These are phyloP conservation scores for Pontoporia blainvillei DNA, from an alignment of 2,113 vertebrate species.

Conservation along the genomic window DNA sequence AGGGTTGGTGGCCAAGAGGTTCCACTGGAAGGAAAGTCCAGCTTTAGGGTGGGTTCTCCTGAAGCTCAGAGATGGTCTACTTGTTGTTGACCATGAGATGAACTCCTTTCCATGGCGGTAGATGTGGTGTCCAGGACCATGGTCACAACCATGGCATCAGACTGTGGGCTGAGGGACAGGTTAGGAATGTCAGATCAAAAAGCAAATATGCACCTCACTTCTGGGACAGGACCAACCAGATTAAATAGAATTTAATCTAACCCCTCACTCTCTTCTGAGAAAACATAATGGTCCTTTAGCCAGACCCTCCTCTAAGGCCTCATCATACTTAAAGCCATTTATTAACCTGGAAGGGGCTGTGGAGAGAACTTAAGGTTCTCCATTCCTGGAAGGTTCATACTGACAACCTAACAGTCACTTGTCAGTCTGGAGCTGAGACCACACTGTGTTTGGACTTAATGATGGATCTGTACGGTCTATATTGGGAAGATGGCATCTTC, in stretches of 20 bases:
- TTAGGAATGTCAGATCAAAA: conserved; percentile 86
- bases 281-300: conserved; percentile 89
- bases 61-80: conserved; percentile 83
- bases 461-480: not conserved
- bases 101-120: conserved; percentile 83
- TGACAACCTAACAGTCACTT: not conserved
- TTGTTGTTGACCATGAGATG: conserved; percentile 85
- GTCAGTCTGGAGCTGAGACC: not conserved
- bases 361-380: not conserved
- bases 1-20: conserved; percentile 84
- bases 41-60: conserved; percentile 86
- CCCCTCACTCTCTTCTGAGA: conserved; percentile 85
- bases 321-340: not conserved
- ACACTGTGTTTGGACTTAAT: not conserved
- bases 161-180: conserved; percentile 82
- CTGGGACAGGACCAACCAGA: conserved; percentile 84
- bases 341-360: not conserved
- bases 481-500: not conserved
- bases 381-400: not conserved
- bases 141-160: conserved; percentile 83
- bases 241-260: conserved; percentile 83
- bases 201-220: conserved; percentile 86
- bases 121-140: conserved; percentile 85
- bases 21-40: conserved; percentile 85
- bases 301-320: conserved; percentile 59